phyloP scores from a whole-genome alignment of 2,113 vertebrate genomes.

The Numenius arquata region DNA sequence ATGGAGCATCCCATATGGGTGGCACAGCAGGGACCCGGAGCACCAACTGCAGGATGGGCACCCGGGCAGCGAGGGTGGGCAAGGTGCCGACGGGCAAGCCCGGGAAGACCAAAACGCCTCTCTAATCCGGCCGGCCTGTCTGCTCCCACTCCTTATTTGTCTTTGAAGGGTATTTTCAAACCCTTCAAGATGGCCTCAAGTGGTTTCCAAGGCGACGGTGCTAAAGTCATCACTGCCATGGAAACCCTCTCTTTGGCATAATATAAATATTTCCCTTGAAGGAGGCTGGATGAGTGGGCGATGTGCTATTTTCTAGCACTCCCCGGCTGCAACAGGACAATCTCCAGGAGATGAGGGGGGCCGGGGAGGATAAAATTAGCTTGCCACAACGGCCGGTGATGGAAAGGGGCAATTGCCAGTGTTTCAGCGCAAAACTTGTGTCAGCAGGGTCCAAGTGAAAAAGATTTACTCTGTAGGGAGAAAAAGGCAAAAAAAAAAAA shows the following conservation, averaged over 20 bases:
- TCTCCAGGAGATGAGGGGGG: slow-evolving; percentile 9
- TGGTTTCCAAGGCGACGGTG: slow-evolving; percentile 72
- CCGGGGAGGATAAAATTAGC: slow-evolving; percentile 56
- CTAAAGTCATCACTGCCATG: slow-evolving; percentile 77
- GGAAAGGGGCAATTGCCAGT: slow-evolving; percentile 8
- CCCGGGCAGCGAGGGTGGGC: rapidly evolving
- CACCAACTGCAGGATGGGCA: rapidly evolving
- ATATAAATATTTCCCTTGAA: slow-evolving; percentile 80
- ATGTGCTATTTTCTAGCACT: slow-evolving; percentile 76
- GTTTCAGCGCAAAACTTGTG: neutral
- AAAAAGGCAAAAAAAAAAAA: neutral
- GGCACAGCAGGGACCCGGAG: rapidly evolving
- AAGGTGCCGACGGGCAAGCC: neutral
- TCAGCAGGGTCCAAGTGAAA: neutral
- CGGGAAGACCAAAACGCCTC: rapidly evolving
- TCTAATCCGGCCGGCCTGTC: neutral
- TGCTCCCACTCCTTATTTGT: slow-evolving; percentile 74
- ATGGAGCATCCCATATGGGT: rapidly evolving
- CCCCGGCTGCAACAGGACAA: slow-evolving; percentile 51
- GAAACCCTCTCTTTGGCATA: slow-evolving; percentile 78
- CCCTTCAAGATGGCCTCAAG: slow-evolving; percentile 73
- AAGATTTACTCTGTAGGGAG: neutral
- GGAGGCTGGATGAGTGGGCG: slow-evolving; percentile 71
- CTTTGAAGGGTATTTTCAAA: slow-evolving; percentile 64
- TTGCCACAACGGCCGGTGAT: neutral